Evolutionary conservation across 2,888 invertebrate species (phyloP).

Genomic region (Xestia sexstrigata): DNA sequence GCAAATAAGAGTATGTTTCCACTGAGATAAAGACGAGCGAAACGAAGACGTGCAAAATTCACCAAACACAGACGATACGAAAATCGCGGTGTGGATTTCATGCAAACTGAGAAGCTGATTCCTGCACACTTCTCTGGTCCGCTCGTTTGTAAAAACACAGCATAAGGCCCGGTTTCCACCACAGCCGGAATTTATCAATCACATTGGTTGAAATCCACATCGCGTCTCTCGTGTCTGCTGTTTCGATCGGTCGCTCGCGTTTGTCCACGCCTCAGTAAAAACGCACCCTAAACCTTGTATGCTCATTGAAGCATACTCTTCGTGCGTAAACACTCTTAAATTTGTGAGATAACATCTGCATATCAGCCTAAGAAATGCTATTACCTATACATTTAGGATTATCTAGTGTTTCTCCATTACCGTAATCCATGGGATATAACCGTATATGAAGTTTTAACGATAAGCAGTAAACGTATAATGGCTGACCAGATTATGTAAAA

Average conservation of each 20-base stretch:
- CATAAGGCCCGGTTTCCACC: neutral
- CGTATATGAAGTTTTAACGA: neutral
- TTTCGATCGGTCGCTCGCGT: neutral
- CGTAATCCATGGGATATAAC: constrained; percentile 14
- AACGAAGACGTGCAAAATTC: neutral
- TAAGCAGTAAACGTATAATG: constrained; percentile 22
- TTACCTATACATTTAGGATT: neutral
- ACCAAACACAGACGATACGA: neutral
- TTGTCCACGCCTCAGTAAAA: neutral
- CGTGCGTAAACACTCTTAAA: constrained; percentile 20
- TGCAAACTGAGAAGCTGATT: neutral
- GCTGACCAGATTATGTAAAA: constrained; percentile 28
- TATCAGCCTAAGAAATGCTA: constrained; percentile 37
- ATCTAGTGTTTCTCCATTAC: constrained; percentile 16
- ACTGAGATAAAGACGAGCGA: neutral
- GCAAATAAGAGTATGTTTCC: neutral
- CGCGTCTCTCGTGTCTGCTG: neutral
- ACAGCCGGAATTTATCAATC: neutral
- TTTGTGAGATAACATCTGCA: constrained; percentile 50
- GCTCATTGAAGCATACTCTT: constrained; percentile 33
- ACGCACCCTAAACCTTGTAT: constrained; percentile 16
- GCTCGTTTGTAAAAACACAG: neutral
- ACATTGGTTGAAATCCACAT: neutral
- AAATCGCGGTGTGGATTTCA: neutral
- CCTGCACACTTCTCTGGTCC: neutral